Conservation (phyloP, 2,888 invertebrate species). For the Acanthoscelides obtectus region DNA sequence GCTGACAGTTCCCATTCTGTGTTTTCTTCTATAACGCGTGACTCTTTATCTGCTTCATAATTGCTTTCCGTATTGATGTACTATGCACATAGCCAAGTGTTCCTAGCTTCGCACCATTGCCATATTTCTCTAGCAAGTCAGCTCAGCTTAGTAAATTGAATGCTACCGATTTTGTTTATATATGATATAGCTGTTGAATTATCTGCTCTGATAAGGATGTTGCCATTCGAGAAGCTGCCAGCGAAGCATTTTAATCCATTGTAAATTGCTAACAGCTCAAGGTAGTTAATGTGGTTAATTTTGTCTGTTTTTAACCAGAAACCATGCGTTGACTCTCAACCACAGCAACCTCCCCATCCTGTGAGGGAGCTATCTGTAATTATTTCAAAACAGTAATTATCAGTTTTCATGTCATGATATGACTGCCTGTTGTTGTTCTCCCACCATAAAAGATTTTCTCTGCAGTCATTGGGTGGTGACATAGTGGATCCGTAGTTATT, state of each 20-base stretch:
- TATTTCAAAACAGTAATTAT: conserved; percentile 13
- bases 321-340: conserved; percentile 14
- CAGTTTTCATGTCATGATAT: conserved; percentile 3
- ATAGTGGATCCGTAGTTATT: conserved; percentile 5
- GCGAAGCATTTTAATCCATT: conserved; percentile 19
- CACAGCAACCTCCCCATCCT: conserved; percentile 25
- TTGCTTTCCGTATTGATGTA: conserved; percentile 15
- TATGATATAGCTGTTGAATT: conserved; percentile 21
- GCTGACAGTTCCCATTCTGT: conserved; percentile 16
- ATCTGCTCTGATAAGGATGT: conserved; percentile 15
- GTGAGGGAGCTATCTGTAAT: conserved; percentile 16
- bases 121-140: conserved; percentile 14
- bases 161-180: conserved; percentile 18
- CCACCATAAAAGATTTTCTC: conserved; percentile 10
- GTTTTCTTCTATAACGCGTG: conserved; percentile 7
- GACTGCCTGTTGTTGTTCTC: conserved; percentile 1
- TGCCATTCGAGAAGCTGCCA: background rate
- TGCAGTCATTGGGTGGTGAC: background rate
- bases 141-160: conserved; percentile 7
- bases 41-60: conserved; percentile 13
- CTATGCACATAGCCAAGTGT: conserved; percentile 16
- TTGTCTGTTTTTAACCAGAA: conserved; percentile 20
- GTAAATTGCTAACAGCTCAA: conserved; percentile 15
- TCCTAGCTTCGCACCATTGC: conserved; percentile 18
- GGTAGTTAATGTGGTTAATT: conserved; percentile 18